Evolutionary conservation across 1,140 invertebrate genomes (phyloP), one percentile per base, ranked within the genome.

Genomic region (Plodia interpunctella): DNA sequence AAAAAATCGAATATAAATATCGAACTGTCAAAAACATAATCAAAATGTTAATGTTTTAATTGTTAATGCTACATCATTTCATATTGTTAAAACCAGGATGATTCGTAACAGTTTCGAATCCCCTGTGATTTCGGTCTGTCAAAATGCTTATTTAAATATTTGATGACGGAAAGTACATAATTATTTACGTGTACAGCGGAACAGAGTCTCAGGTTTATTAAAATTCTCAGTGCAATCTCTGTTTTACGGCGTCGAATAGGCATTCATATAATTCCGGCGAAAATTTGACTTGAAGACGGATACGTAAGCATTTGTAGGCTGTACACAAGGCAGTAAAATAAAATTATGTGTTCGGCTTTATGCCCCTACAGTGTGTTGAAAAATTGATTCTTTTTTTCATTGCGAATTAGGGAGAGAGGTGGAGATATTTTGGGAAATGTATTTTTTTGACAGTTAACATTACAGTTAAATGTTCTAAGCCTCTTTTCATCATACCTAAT

Each of bases 201-300:
- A 25, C 44, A 9, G 35, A 20, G 59, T 20, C n/a, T n/a, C 38
- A 49, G 56, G 60, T 70, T 71, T 72, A 76, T 76, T 74, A 76
- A 76, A 74, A 74, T 72, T 76, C 65, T 66, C 66, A 59, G 44
- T 62, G 65, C 65, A 68, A 72, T 76, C 65, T 76, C 60, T 63
- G 57, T 65, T 72, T 75, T 75, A 75, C 68, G 70, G 64, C 62
- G 35, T 49, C 25, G 60, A 57, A 65, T 68, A 67, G 51, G 63
- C 60, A 61, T 62, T 66, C 62, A 59, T 67, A 66, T 69, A 69
- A 71, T 71, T 66, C 61, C 55, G 49, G 32, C 57, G 52, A 50
- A 61, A 69, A 67, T 67, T 63, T 69, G 59, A 66, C 52, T 59
- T 53, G 44, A 60, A 65, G 55, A 66, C 62, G 53, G 62, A 62